Percentiles rank a stretch among this genome's conserved stretches.
These are phyloP conservation scores for Cantharis nigra DNA, from an alignment of 2,888 invertebrate species.

Conservation along the genomic window DNA sequence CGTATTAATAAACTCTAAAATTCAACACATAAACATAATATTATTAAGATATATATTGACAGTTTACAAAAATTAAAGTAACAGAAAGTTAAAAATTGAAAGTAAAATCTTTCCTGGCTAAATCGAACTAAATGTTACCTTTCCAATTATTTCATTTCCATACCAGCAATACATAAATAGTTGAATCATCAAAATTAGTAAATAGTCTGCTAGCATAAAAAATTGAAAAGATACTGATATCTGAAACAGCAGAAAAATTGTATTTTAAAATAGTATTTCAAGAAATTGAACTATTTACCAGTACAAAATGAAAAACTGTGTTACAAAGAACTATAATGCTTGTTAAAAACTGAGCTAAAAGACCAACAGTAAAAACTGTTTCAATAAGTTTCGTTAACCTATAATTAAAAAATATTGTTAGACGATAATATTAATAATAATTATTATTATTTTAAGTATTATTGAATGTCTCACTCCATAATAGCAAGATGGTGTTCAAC, in stretches of 20 bases:
- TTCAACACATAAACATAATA: too few relatives aligned
- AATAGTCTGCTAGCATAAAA: slow-evolving; percentile 14
- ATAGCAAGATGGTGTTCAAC: slow-evolving; percentile 21
- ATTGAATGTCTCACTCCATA: slow-evolving; percentile 6
- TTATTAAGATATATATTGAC: too few relatives aligned
- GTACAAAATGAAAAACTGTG: slow-evolving; percentile 19
- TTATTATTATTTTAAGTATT: background rate
- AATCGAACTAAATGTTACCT: slow-evolving; percentile 15
- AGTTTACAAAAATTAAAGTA: too few relatives aligned
- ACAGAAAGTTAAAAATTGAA: too few relatives aligned
- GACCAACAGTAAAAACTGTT: slow-evolving; percentile 14
- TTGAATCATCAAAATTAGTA: slow-evolving; percentile 16
- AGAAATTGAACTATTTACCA: background rate
- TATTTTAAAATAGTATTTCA: too few relatives aligned
- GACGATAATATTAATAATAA: background rate
- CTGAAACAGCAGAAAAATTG: background rate
- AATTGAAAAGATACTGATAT: slow-evolving; percentile 12
- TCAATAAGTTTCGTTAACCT: slow-evolving; percentile 20
- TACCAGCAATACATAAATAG: slow-evolving; percentile 32
- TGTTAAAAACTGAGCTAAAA: slow-evolving; percentile 23
- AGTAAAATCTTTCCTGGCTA: too few relatives aligned
- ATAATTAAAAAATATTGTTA: background rate
- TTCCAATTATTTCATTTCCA: slow-evolving; percentile 31
- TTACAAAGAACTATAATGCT: slow-evolving; percentile 26
- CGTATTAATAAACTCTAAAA: slow-evolving; percentile 19